Evolutionary conservation across 2,113 vertebrate species (phyloP).

Genomic region (Podilymbus podiceps): DNA sequence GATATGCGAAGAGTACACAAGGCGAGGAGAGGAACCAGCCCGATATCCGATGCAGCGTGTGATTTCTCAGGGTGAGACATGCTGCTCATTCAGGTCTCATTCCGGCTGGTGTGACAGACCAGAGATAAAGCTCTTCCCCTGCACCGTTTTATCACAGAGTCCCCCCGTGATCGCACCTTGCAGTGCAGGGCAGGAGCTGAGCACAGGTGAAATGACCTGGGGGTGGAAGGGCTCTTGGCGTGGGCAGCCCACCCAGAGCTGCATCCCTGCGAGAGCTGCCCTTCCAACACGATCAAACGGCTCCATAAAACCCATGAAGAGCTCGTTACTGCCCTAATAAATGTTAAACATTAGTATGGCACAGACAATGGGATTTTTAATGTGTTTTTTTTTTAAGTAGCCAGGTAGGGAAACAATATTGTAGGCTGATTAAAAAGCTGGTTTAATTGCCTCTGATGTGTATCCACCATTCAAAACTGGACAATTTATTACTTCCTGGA

Average conservation of each 20-base stretch:
- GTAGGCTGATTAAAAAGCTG: background rate
- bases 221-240: background rate
- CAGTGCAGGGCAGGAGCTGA: background rate
- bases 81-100: background rate
- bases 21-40: background rate
- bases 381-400: background rate
- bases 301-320: background rate
- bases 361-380: background rate
- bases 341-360: background rate
- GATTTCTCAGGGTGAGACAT: background rate
- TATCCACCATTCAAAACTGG: constrained; percentile 8
- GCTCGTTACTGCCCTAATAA: background rate
- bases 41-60: background rate
- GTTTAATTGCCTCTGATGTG: constrained; percentile 28
- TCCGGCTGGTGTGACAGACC: background rate
- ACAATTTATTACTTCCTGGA: constrained; percentile 44
- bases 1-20: background rate
- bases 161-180: accelerated
- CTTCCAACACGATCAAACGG: background rate
- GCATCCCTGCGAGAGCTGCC: background rate
- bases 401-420: background rate
- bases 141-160: background rate
- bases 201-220: accelerated
- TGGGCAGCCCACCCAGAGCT: background rate
- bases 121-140: background rate